Percentiles rank a stretch among this genome's conserved stretches.
Conservation (phyloP, 2,797 vertebrate species). For the Thaleichthys pacificus region DNA sequence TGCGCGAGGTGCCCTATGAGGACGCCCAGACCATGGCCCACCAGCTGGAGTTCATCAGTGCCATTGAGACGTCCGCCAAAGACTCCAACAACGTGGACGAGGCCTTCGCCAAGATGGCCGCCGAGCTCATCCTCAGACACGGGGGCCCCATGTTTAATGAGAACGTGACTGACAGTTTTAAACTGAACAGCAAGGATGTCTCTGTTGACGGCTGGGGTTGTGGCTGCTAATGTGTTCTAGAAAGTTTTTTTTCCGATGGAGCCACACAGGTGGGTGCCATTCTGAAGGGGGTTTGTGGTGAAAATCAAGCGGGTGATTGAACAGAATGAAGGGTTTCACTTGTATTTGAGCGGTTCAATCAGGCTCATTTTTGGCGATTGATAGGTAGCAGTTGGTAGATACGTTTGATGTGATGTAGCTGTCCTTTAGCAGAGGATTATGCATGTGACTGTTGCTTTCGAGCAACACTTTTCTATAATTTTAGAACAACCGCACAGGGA, state of each 20-base stretch:
- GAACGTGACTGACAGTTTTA: constrained; percentile 79
- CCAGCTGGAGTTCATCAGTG: constrained; percentile 78
- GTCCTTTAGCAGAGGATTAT: neutral
- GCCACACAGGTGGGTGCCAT: constrained; percentile 13
- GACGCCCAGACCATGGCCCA: constrained; percentile 81
- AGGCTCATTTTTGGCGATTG: neutral
- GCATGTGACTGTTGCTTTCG: neutral
- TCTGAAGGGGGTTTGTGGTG: constrained; percentile 22
- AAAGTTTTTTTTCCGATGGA: constrained; percentile 12
- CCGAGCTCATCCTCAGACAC: constrained; percentile 82
- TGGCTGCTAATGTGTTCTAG: constrained; percentile 72
- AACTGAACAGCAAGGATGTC: constrained; percentile 84
- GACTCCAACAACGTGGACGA: constrained; percentile 86
- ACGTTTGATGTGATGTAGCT: constrained; percentile 1
- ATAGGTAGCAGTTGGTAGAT: neutral
- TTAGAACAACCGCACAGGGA: neutral
- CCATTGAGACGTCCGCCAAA: constrained; percentile 85
- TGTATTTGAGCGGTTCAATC: neutral
- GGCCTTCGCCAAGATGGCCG: constrained; percentile 83
- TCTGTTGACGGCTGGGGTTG: constrained; percentile 78
- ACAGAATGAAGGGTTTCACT: neutral
- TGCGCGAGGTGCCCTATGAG: constrained; percentile 77
- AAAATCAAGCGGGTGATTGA: neutral
- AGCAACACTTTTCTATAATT: neutral
- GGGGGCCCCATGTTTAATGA: constrained; percentile 84